Evolutionary conservation across 2,797 vertebrate genomes (phyloP).

Genomic region (Tenualosa ilisha): DNA sequence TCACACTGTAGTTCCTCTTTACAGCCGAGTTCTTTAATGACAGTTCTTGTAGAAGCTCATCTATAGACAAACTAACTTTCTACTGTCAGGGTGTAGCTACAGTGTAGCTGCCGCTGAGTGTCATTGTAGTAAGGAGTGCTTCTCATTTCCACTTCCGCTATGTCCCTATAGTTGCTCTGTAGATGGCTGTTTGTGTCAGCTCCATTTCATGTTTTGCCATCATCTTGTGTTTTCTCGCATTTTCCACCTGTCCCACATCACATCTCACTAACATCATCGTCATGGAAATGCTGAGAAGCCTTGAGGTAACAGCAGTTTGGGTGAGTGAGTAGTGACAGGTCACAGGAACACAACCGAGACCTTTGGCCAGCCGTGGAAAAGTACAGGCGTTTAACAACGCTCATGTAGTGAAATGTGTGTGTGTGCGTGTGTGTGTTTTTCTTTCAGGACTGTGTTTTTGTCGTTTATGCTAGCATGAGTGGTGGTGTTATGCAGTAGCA

Average conservation of each 20-base stretch:
- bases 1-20: not conserved
- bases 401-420: not conserved
- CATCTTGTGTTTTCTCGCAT: conserved; percentile 8
- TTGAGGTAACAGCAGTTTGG: not conserved
- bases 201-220: conserved; percentile 1
- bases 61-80: not conserved
- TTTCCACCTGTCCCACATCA: conserved; percentile 4
- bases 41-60: not conserved
- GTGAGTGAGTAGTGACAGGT: not conserved
- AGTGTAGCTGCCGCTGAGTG: not conserved
- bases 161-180: not conserved
- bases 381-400: not conserved
- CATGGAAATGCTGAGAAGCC: conserved; percentile 12
- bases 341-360: not conserved
- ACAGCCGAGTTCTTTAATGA: not conserved
- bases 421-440: too few relatives aligned
- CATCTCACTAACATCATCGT: conserved; percentile 12
- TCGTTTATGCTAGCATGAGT: not conserved
- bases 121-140: not conserved
- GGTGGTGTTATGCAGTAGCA: not conserved
- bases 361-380: not conserved
- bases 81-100: not conserved
- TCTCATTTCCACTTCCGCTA: not conserved
- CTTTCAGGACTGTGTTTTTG: not conserved
- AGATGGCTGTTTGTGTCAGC: not conserved